Conservation (phyloP, 2,888 invertebrate genomes). For the Nemotelus nigrinus region DNA sequence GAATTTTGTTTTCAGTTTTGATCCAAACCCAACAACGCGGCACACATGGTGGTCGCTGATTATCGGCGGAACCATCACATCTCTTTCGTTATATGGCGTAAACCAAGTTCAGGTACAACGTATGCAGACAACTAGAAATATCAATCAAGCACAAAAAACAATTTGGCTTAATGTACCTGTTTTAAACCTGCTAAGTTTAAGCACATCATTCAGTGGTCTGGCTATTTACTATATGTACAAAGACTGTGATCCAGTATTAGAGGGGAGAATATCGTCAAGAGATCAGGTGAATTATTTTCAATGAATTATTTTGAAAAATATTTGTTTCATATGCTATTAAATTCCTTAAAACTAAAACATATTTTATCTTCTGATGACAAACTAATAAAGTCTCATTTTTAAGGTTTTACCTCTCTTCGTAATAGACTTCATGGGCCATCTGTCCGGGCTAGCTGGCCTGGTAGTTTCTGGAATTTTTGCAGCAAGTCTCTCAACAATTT, state of each 20-base stretch:
- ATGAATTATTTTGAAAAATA: background rate
- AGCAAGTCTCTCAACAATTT: conserved; percentile 90
- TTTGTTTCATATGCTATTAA: background rate
- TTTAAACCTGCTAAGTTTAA: conserved; percentile 75
- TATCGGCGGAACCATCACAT: conserved; percentile 84
- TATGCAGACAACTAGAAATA: conserved; percentile 74
- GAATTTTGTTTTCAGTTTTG: conserved; percentile 69
- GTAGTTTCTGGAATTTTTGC: conserved; percentile 93
- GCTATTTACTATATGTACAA: conserved; percentile 86
- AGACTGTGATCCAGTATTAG: conserved; percentile 80
- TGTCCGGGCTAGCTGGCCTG: conserved; percentile 85
- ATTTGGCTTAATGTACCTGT: conserved; percentile 87
- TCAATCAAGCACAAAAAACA: conserved; percentile 76
- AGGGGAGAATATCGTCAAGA: conserved; percentile 70
- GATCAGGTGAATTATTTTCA: conserved; percentile 70
- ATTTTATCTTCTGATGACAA: too few relatives aligned
- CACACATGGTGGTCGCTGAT: conserved; percentile 85
- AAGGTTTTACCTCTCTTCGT: conserved; percentile 80
- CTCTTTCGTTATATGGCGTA: conserved; percentile 83
- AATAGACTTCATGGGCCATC: conserved; percentile 75
- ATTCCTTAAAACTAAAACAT: too few relatives aligned
- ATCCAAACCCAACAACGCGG: conserved; percentile 81
- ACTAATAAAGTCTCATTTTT: background rate
- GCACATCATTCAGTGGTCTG: conserved; percentile 81
- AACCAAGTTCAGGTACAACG: conserved; percentile 88